Percentiles rank a stretch among this genome's conserved stretches.
Conservation (phyloP, 2,888 invertebrate species). For the Euphydryas editha region DNA sequence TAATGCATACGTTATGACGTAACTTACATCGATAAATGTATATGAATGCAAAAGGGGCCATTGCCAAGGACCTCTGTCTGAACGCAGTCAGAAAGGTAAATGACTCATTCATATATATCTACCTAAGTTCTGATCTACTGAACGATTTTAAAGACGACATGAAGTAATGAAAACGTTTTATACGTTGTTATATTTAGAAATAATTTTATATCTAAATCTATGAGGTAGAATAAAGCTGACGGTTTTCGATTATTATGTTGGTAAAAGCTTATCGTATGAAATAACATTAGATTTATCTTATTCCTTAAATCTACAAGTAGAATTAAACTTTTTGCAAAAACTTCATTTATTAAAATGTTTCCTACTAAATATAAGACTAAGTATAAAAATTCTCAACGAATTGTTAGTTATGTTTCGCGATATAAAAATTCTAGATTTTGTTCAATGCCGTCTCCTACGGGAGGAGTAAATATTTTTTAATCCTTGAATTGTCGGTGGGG, state of each 20-base stretch:
- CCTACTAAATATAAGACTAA: not conserved
- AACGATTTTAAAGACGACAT: slow-evolving; percentile 38
- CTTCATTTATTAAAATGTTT: not conserved
- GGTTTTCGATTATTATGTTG: too few species aligned
- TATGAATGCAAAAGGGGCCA: slow-evolving; percentile 73
- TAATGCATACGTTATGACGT: slow-evolving; percentile 67
- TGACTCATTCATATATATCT: slow-evolving; percentile 59
- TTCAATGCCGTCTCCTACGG: slow-evolving; percentile 33
- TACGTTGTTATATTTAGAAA: not conserved
- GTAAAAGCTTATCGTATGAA: too few species aligned
- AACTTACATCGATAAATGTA: slow-evolving; percentile 66
- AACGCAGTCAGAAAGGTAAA: slow-evolving; percentile 70
- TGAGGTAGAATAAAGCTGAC: not conserved
- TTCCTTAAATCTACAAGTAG: not conserved
- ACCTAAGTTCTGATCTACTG: slow-evolving; percentile 45
- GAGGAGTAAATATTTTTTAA: slow-evolving; percentile 58
- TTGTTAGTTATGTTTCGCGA: not conserved
- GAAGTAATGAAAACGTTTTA: slow-evolving; percentile 9
- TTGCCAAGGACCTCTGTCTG: slow-evolving; percentile 72
- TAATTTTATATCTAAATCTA: not conserved
- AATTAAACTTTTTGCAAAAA: not conserved
- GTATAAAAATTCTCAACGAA: not conserved
- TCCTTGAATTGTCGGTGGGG: slow-evolving; percentile 55
- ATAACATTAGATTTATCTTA: too few species aligned
- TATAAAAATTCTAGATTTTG: slow-evolving; percentile 4